These are phyloP conservation scores for Carcharodon carcharias DNA, from an alignment of 2,797 vertebrate species.

Conservation along the genomic window DNA sequence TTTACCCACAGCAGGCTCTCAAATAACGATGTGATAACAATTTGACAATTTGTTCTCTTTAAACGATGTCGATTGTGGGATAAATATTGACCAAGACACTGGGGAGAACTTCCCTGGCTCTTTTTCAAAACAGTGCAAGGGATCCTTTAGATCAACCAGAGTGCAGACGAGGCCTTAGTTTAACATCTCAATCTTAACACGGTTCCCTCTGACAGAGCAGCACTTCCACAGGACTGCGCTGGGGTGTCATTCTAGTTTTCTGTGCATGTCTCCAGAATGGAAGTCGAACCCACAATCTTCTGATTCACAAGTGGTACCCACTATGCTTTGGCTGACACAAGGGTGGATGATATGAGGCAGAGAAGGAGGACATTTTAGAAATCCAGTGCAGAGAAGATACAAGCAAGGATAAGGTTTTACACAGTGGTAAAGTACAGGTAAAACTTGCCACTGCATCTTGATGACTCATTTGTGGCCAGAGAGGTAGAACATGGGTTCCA, in stretches of 20 bases:
- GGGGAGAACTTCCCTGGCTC: background rate
- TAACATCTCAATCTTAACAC: background rate
- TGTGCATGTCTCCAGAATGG: background rate
- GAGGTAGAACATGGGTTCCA: background rate
- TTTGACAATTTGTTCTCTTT: background rate
- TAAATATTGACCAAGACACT: background rate
- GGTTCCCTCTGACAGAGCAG: background rate
- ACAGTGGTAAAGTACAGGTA: background rate
- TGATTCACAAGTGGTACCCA: background rate
- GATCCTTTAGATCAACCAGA: background rate
- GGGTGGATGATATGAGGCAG: background rate
- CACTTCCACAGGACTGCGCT: background rate
- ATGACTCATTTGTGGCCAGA: background rate
- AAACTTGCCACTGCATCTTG: background rate
- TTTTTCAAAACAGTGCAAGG: background rate
- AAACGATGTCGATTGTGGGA: background rate
- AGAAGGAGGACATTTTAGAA: background rate
- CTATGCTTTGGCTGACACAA: background rate
- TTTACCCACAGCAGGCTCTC: background rate
- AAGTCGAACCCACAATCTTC: background rate
- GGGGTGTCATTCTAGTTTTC: background rate
- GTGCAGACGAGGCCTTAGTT: background rate
- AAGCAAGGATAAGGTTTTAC: background rate
- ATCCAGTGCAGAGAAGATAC: background rate
- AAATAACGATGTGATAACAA: background rate